Conservation (phyloP, 2,888 invertebrate genomes). For the Hypomecis punctinalis region DNA sequence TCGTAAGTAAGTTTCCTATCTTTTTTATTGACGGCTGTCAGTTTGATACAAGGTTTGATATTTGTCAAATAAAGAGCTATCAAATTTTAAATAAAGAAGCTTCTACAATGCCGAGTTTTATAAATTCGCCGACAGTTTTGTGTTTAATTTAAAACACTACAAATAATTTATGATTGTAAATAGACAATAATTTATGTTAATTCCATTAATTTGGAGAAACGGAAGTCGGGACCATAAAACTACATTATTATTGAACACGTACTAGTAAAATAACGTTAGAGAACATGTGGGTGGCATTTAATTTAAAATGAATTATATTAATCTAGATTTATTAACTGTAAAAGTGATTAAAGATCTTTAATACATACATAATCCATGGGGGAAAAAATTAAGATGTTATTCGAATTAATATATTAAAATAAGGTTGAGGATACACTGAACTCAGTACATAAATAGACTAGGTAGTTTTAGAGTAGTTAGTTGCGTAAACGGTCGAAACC, state of each 20-base stretch:
- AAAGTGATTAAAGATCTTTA: constrained; percentile 10
- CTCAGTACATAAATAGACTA: too few relatives aligned
- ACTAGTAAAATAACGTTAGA: constrained; percentile 19
- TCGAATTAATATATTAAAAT: neutral
- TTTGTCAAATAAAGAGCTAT: too few relatives aligned
- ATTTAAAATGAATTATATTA: constrained; percentile 26
- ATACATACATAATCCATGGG: neutral
- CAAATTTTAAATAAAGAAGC: too few relatives aligned
- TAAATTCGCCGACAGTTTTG: too few relatives aligned
- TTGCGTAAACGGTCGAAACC: too few relatives aligned
- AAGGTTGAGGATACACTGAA: neutral
- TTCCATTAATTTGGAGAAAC: constrained; percentile 28
- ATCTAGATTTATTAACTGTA: constrained; percentile 31
- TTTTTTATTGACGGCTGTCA: too few relatives aligned
- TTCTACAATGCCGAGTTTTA: too few relatives aligned
- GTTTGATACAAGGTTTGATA: too few relatives aligned
- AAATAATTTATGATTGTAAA: constrained; percentile 14
- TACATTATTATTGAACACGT: constrained; percentile 29
- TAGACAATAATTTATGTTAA: constrained; percentile 32
- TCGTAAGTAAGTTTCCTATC: too few relatives aligned
- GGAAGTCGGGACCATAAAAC: constrained; percentile 31
- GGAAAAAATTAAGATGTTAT: constrained; percentile 15
- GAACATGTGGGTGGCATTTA: constrained; percentile 32
- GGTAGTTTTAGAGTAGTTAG: too few relatives aligned
- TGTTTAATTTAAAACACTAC: neutral